Conservation (phyloP, 2,888 invertebrate species). For the Rhamnusium bicolor region DNA sequence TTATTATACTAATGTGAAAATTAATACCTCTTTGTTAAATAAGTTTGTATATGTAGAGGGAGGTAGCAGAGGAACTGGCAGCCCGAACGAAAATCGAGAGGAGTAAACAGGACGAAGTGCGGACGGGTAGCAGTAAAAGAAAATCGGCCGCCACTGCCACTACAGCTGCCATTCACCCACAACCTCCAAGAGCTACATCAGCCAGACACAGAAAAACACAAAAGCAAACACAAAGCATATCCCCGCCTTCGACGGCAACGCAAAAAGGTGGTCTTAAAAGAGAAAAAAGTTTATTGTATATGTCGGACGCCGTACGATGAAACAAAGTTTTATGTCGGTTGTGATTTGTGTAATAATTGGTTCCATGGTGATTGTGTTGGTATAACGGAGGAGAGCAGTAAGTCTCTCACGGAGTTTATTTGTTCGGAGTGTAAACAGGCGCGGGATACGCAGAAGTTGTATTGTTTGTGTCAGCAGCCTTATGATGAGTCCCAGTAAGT, state of each 20-base stretch:
- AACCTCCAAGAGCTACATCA: slow-evolving; percentile 44
- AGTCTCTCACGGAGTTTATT: slow-evolving; percentile 91
- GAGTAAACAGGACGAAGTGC: slow-evolving; percentile 75
- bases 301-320: slow-evolving; percentile 97
- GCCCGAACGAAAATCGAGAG: slow-evolving; percentile 82
- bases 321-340: slow-evolving; percentile 98
- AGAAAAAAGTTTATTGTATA: slow-evolving; percentile 75
- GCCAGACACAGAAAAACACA: slow-evolving; percentile 49
- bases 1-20: too few species aligned
- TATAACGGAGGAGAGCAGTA: slow-evolving; percentile 93
- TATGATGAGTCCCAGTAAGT: slow-evolving; percentile 97
- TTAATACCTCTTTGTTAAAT: too few species aligned
- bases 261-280: slow-evolving; percentile 39
- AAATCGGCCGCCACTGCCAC: slow-evolving; percentile 72
- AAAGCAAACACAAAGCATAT: slow-evolving; percentile 41
- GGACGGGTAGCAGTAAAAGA: slow-evolving; percentile 75
- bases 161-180: slow-evolving; percentile 61
- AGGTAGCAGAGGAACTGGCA: slow-evolving; percentile 82
- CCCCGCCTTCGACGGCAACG: slow-evolving; percentile 35
- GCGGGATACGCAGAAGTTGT: slow-evolving; percentile 91
- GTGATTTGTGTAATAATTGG: slow-evolving; percentile 98
- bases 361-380: slow-evolving; percentile 98
- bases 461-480: slow-evolving; percentile 95
- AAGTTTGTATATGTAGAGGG: slow-evolving; percentile 73
- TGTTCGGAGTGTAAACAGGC: slow-evolving; percentile 90